Conservation (phyloP, 1,140 invertebrate genomes). For the Achroia grisella region DNA sequence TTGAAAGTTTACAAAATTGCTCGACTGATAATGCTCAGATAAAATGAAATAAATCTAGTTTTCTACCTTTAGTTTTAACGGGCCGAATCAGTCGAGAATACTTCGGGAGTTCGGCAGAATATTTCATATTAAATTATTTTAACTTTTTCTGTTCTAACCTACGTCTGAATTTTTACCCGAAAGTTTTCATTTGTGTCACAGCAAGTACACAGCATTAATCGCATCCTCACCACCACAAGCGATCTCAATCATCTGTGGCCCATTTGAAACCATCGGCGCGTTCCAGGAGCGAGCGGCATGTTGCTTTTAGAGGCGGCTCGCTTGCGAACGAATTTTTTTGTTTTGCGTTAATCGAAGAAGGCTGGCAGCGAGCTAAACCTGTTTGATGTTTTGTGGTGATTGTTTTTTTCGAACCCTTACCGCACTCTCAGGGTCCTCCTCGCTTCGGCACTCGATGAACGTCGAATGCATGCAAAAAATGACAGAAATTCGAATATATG, state of each 20-base stretch:
- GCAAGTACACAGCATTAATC: constrained; percentile 10
- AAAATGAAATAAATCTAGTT: constrained; percentile 2
- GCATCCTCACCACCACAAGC: constrained; percentile 24
- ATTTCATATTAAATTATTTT: constrained; percentile 1
- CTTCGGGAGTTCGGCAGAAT: constrained; percentile 35
- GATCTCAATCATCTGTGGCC: constrained; percentile 43
- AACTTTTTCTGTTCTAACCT: neutral
- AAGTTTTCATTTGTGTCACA: constrained; percentile 12
- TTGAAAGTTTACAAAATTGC: constrained; percentile 10
- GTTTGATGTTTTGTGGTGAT: constrained; percentile 59
- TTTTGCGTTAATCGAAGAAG: constrained; percentile 52
- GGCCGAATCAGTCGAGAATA: constrained; percentile 28
- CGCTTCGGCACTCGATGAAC: constrained; percentile 27
- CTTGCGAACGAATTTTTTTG: constrained; percentile 48
- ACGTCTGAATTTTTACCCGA: constrained; percentile 4
- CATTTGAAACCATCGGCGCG: constrained; percentile 38
- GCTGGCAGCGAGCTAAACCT: constrained; percentile 45
- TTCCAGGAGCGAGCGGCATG: constrained; percentile 29
- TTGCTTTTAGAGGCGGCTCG: constrained; percentile 20
- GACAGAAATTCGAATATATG: constrained; percentile 33
- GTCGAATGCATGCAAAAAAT: constrained; percentile 46
- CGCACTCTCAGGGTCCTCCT: constrained; percentile 25
- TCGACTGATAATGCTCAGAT: constrained; percentile 29
- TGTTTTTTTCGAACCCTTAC: constrained; percentile 54
- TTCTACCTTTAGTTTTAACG: constrained; percentile 4